Percentiles rank a stretch among this genome's conserved stretches.
Evolutionary conservation across 2,888 invertebrate species (phyloP).

Genomic region (Griposia aprilina): DNA sequence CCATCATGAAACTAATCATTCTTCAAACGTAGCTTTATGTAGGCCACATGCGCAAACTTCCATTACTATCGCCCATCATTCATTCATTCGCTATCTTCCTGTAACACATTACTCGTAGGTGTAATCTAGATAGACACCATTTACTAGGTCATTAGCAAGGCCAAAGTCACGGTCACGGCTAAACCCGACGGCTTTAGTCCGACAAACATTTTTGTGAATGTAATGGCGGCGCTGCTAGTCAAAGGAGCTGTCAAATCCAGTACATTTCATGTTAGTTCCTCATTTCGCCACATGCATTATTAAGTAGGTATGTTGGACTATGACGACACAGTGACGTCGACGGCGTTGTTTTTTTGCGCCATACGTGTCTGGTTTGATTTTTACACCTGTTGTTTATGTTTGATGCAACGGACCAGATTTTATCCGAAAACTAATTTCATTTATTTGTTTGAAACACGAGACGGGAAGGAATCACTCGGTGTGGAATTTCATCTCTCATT

Average conservation of each 20-base stretch:
- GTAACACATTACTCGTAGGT: conserved; percentile 11
- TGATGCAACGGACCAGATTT: background rate
- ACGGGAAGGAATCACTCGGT: background rate
- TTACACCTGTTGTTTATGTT: background rate
- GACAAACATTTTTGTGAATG: background rate
- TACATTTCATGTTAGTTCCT: conserved; percentile 25
- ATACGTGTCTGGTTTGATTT: background rate
- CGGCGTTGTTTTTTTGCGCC: conserved; percentile 39
- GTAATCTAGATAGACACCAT: conserved; percentile 22
- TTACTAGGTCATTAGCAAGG: conserved; percentile 64
- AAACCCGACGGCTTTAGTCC: background rate
- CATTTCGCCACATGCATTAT: background rate
- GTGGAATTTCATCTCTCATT: background rate
- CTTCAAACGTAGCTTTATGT: conserved; percentile 4
- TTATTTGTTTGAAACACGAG: background rate
- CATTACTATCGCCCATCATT: conserved; percentile 23
- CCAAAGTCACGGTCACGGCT: conserved; percentile 63
- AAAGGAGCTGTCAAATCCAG: conserved; percentile 7
- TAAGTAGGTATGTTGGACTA: conserved; percentile 16
- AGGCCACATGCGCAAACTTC: conserved; percentile 19
- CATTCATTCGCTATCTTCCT: conserved; percentile 47
- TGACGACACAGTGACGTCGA: conserved; percentile 35
- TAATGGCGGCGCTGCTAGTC: conserved; percentile 32
- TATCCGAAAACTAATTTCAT: background rate
- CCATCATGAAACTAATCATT: background rate